phyloP scores from a whole-genome alignment of 30 jellyfish, hydroid and myxozoan species.

The Hydractinia symbiolongicarpus region DNA sequence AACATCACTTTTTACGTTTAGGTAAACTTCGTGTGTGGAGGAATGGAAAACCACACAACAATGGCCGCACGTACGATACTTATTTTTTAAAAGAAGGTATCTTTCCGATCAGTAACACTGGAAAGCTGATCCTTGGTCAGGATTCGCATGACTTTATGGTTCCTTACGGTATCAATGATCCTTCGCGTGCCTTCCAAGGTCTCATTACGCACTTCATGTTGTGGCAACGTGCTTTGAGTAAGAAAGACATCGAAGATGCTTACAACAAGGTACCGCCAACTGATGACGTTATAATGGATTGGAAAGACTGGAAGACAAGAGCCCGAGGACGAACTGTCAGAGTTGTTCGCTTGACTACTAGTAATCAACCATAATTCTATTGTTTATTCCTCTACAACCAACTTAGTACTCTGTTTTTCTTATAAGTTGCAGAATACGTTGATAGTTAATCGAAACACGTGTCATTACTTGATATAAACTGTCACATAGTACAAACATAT shows the following conservation, averaged over 20 bases:
- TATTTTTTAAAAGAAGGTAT: neutral
- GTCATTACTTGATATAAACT: too few relatives aligned
- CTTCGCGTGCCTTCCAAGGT: conserved; percentile 13
- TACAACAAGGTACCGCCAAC: conserved; percentile 5
- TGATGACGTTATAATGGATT: neutral
- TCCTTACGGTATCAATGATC: conserved; percentile 11
- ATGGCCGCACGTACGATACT: neutral
- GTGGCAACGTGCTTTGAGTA: neutral
- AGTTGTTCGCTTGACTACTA: conserved; percentile 5
- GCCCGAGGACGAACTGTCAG: neutral
- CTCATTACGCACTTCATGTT: neutral
- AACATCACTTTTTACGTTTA: neutral
- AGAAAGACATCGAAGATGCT: conserved; percentile 6
- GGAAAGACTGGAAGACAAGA: conserved; percentile 12
- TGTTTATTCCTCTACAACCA: too few relatives aligned
- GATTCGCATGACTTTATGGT: neutral
- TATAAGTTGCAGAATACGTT: too few relatives aligned
- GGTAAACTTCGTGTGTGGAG: neutral
- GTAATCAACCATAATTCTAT: conserved; percentile 10
- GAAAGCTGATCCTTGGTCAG: conserved; percentile 7
- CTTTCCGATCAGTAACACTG: conserved; percentile 8
- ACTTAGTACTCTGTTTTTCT: too few relatives aligned
- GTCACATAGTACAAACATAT: too few relatives aligned
- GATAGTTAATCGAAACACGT: too few relatives aligned
- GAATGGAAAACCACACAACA: neutral